Conservation (phyloP, 2,797 vertebrate genomes). For the Macropodus opercularis region DNA sequence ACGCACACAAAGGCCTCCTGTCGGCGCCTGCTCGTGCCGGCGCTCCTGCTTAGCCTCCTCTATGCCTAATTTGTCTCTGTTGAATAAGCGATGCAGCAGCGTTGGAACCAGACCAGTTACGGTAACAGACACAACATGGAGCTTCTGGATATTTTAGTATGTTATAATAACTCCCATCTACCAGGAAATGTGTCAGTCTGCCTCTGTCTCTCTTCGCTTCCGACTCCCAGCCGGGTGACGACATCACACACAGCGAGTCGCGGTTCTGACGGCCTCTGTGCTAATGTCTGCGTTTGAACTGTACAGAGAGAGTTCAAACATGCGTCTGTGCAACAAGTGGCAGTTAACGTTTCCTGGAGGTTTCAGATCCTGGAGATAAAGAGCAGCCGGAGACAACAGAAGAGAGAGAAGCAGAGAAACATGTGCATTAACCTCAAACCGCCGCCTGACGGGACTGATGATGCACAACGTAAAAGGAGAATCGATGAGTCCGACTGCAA, state of each 20-base stretch:
- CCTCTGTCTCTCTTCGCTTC: no score
- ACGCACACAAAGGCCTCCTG: slow-evolving; percentile 29
- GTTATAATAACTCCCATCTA: no score
- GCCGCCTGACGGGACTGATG: slow-evolving; percentile 18
- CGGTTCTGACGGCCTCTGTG: neutral
- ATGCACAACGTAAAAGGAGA: neutral
- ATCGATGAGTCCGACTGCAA: no score
- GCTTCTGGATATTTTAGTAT: no score
- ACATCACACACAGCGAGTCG: neutral
- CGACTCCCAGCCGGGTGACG: no score
- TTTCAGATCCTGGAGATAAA: slow-evolving; percentile 38
- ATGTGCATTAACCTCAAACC: slow-evolving; percentile 36
- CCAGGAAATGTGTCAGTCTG: no score
- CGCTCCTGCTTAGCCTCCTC: slow-evolving; percentile 42
- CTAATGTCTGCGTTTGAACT: neutral
- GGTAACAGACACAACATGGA: slow-evolving; percentile 18
- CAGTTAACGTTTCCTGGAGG: slow-evolving; percentile 35
- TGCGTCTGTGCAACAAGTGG: slow-evolving; percentile 28
- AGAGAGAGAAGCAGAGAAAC: slow-evolving; percentile 11
- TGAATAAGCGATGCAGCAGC: slow-evolving; percentile 64
- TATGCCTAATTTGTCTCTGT: slow-evolving; percentile 66
- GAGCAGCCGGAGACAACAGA: slow-evolving; percentile 21
- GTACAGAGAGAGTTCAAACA: neutral
- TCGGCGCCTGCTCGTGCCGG: slow-evolving; percentile 28
- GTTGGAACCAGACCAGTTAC: slow-evolving; percentile 24